Conservation (phyloP, 2,113 vertebrate genomes). For the Tamias sibiricus region DNA sequence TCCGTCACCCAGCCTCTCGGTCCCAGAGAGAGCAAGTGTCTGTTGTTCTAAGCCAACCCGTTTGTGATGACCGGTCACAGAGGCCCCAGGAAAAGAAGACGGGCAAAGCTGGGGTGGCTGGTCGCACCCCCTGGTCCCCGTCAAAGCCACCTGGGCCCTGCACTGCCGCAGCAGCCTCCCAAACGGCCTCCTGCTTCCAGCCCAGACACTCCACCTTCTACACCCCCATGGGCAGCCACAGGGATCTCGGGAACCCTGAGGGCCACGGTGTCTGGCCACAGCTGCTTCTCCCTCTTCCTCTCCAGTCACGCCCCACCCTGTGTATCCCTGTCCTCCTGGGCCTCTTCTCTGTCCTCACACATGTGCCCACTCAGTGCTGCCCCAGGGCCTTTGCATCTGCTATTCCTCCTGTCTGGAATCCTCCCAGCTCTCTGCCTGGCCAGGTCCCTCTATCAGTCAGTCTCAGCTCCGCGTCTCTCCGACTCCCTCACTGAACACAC, state of each 20-base stretch:
- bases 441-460: background rate
- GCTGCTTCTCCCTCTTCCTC: background rate
- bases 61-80: background rate
- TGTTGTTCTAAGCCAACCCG: background rate
- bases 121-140: background rate
- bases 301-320: background rate
- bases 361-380: background rate
- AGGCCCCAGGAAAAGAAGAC: background rate
- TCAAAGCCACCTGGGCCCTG: background rate
- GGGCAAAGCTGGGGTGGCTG: no score
- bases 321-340: no score
- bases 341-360: background rate
- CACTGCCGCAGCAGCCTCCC: background rate
- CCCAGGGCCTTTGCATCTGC: background rate
- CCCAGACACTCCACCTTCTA: no score
- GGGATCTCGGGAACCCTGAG: no score
- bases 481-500: no score
- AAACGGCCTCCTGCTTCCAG: background rate
- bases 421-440: background rate
- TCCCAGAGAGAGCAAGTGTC: background rate
- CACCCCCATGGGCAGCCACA: no score
- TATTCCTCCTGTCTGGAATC: no score
- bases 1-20: no score
- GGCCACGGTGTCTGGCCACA: background rate
- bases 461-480: background rate